phyloP scores from a whole-genome alignment of 1,140 invertebrate genomes.

The Leguminivora glycinivorella region DNA sequence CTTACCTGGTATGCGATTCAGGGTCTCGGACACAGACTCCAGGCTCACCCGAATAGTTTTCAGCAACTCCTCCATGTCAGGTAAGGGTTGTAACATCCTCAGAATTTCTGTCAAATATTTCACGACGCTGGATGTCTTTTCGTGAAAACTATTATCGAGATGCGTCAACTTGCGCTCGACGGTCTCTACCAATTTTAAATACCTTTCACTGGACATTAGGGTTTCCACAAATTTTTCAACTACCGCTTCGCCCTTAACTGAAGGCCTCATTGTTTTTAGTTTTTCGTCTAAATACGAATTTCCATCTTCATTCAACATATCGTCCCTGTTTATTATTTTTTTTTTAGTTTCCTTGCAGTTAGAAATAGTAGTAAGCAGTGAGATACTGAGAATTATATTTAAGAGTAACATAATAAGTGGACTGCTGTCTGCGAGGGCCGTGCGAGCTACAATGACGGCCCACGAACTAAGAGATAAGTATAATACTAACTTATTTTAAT shows the following conservation, averaged over 20 bases:
- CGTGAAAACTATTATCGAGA: slow-evolving; percentile 52
- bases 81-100: slow-evolving; percentile 36
- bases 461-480: not conserved
- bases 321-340: not conserved
- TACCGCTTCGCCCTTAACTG: slow-evolving; percentile 46
- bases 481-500: slow-evolving; percentile 9
- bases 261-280: slow-evolving; percentile 36
- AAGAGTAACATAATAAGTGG: not conserved
- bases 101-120: slow-evolving; percentile 60
- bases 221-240: slow-evolving; percentile 67
- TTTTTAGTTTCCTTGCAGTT: not conserved
- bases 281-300: not conserved
- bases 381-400: not conserved
- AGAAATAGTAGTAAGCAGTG: not conserved
- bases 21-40: not conserved
- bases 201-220: slow-evolving; percentile 60
- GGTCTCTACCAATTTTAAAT: slow-evolving; percentile 61
- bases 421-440: slow-evolving; percentile 3
- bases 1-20: not conserved
- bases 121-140: slow-evolving; percentile 53
- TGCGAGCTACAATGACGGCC: not conserved
- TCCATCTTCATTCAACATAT: not conserved
- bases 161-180: slow-evolving; percentile 57
- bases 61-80: slow-evolving; percentile 39
- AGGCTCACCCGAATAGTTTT: not conserved